Percentiles rank a stretch among this genome's conserved stretches.
Evolutionary conservation across 2,888 invertebrate species (phyloP).

Genomic region (Saturnia japonica): DNA sequence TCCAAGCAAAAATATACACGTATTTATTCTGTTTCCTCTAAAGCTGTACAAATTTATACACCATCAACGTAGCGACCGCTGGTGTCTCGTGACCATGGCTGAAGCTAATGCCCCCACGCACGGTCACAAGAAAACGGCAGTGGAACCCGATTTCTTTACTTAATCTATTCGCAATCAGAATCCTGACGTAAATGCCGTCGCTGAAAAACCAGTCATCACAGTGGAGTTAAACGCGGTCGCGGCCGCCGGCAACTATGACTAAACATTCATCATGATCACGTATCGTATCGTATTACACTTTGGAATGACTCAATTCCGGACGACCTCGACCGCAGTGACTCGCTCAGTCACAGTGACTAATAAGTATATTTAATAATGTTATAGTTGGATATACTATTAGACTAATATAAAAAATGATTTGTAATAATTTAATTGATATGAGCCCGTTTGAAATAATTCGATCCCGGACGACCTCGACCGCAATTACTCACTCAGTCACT

Average conservation of each 20-base stretch:
- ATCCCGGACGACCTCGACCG: too few relatives aligned
- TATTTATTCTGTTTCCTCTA: conserved; percentile 50
- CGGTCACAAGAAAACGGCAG: background rate
- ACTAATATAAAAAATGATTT: too few relatives aligned
- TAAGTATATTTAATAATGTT: conserved; percentile 44
- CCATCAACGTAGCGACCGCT: conserved; percentile 51
- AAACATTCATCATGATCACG: conserved; percentile 12
- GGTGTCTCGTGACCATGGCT: background rate
- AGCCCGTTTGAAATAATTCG: too few relatives aligned
- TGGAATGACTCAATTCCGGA: conserved; percentile 22
- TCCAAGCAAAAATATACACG: conserved; percentile 79
- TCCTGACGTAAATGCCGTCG: background rate
- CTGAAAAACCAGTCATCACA: background rate
- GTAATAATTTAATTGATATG: too few relatives aligned
- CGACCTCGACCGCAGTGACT: conserved; percentile 24
- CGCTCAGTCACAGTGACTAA: conserved; percentile 25
- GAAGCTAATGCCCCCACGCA: background rate
- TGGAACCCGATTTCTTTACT: background rate
- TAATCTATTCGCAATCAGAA: background rate
- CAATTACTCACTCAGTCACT: too few relatives aligned
- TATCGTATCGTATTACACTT: conserved; percentile 30
- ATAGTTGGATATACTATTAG: conserved; percentile 24
- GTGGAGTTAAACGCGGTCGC: conserved; percentile 14
- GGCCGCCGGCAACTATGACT: conserved; percentile 25
- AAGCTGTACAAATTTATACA: conserved; percentile 79